phyloP scores from a whole-genome alignment of 2,888 invertebrate genomes.

The Ephialtes manifestator region DNA sequence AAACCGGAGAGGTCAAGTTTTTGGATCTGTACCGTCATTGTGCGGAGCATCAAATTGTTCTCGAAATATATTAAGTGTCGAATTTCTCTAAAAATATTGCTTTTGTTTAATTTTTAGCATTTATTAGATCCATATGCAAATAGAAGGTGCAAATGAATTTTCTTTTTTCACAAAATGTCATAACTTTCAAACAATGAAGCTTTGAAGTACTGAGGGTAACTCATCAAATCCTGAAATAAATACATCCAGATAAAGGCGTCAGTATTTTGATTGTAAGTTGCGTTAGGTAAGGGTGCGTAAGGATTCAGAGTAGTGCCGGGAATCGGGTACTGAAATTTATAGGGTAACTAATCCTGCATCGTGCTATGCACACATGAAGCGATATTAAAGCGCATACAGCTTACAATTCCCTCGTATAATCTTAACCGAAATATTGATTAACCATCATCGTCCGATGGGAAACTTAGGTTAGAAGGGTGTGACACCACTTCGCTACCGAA shows the following conservation, averaged over 20 bases:
- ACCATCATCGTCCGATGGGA: constrained; percentile 35
- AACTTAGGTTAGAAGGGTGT: constrained; percentile 4
- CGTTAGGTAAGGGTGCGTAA: neutral
- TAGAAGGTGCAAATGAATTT: too few species aligned
- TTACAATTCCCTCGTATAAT: constrained; percentile 45
- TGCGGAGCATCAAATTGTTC: too few species aligned
- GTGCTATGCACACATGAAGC: neutral
- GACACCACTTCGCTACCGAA: neutral
- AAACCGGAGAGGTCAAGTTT: too few species aligned
- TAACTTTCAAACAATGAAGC: too few species aligned
- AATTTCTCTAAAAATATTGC: too few species aligned
- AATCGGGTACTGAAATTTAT: constrained; percentile 21
- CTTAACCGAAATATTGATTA: constrained; percentile 44
- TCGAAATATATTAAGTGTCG: too few species aligned
- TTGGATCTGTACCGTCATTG: too few species aligned
- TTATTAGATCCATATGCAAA: too few species aligned
- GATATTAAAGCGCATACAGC: constrained; percentile 29
- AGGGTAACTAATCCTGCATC: constrained; percentile 17
- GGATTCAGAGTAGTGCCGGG: constrained; percentile 5
- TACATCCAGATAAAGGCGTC: neutral
- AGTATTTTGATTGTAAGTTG: constrained; percentile 24
- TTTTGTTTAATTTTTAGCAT: too few species aligned
- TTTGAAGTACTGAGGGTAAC: neutral
- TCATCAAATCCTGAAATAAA: neutral
- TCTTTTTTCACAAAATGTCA: too few species aligned